Percentiles rank a stretch among this genome's conserved stretches.
These are phyloP conservation scores for Echinops telfairi DNA, from an alignment of 2,113 vertebrate species.

Conservation along the genomic window DNA sequence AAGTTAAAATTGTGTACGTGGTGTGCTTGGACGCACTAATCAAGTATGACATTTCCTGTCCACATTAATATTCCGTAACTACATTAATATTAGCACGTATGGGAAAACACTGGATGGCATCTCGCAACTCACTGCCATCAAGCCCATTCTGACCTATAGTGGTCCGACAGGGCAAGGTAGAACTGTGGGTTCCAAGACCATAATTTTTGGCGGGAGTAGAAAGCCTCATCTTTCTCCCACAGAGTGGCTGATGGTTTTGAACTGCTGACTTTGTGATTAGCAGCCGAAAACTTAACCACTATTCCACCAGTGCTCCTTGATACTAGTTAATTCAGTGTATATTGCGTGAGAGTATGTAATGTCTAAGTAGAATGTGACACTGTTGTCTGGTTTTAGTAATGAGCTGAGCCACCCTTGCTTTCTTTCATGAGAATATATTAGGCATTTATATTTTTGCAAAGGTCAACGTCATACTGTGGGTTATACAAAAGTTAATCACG, in stretches of 20 bases:
- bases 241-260: too few species aligned
- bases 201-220: too few species aligned
- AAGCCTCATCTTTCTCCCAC: too few species aligned
- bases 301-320: too few species aligned
- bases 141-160: too few species aligned
- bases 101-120: constrained; percentile 23
- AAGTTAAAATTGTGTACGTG: constrained; percentile 23
- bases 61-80: constrained; percentile 16
- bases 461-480: not conserved
- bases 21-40: not conserved
- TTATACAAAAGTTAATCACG: not conserved
- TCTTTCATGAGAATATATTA: constrained; percentile 43
- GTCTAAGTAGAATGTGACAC: not conserved
- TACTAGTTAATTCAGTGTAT: constrained; percentile 31
- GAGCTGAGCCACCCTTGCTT: not conserved
- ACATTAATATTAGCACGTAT: not conserved
- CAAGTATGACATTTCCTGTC: constrained; percentile 43
- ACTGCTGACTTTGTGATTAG: too few species aligned
- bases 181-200: too few species aligned
- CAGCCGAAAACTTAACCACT: too few species aligned
- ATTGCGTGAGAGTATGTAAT: constrained; percentile 11
- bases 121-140: too few species aligned
- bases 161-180: too few species aligned
- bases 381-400: constrained; percentile 18
- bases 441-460: constrained; percentile 41